Conservation (phyloP, 2,888 invertebrate genomes). For the Pristionchus arcanus region DNA sequence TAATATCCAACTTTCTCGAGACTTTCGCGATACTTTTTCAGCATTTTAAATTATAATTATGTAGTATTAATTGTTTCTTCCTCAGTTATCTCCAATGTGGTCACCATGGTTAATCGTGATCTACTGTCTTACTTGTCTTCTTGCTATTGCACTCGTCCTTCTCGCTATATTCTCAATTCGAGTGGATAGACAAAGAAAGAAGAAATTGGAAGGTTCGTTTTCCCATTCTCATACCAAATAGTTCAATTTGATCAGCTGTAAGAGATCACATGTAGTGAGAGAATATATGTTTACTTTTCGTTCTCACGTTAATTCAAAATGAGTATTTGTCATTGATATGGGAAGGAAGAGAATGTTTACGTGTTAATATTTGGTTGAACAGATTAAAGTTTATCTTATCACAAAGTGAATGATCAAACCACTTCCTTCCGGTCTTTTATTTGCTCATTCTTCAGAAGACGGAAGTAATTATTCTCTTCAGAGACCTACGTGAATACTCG, state of each 20-base stretch:
- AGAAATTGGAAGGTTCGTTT: constrained; percentile 32
- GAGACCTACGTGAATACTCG: constrained; percentile 15
- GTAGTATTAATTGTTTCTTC: neutral
- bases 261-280: neutral
- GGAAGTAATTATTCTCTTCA: constrained; percentile 22
- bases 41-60: neutral
- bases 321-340: neutral
- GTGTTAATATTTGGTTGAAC: neutral
- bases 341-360: neutral
- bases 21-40: neutral
- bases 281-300: neutral
- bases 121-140: constrained; percentile 48
- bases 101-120: constrained; percentile 52
- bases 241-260: neutral
- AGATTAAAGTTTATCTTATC: neutral
- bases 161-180: constrained; percentile 45
- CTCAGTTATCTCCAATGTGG: constrained; percentile 40
- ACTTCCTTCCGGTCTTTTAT: neutral
- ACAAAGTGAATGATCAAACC: neutral
- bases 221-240: neutral
- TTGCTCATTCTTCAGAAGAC: neutral
- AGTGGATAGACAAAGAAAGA: constrained; percentile 50
- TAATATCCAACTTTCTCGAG: neutral
- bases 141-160: neutral
- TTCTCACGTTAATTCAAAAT: neutral